Evolutionary conservation across 30 jellyfish, hydroid and myxozoan genomes (phyloP), one percentile per base, ranked within the genome.

Genomic region (Morbakka virulenta): DNA sequence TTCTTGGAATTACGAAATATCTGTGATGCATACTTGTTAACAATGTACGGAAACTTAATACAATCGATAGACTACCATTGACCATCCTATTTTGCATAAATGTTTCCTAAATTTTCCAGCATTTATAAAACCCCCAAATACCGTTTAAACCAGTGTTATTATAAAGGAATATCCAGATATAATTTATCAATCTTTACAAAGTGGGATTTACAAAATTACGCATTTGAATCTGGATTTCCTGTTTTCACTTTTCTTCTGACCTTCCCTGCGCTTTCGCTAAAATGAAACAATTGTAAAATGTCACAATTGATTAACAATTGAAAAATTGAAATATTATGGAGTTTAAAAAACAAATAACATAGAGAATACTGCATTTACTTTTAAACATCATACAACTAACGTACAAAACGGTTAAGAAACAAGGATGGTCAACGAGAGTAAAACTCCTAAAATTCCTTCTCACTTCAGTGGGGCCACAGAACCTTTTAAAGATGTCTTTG

Each of bases 211-310:
- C 87, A 89, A 79, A 41, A 89, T 48, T 21, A 75, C 83, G 57
- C 97, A 89, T 72, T 83, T 83, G 80, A 89, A 89, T 57, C 68
- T 76, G 2, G 97, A 84, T 82, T 89, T 89, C 80, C 83, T 89
- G n/a, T 70, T 84, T 25, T 89, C 97, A 68, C 64, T 77, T 31
- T 83, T 89, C 93, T 83, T 89, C 31, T 89, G 97, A 47, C 87
- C 82, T 23, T 75, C 97, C 22, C 80, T 80, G 22, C 86, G 79
- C 71, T 88, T 78, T 28, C 97, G 95, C 97, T 89, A 74, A 22
- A 57, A 77, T 35, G 32, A 50, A 34, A 28, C 12, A 52, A 88
- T 61, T 2, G 0, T 20, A 20, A 2, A 69, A 23, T 48, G 28
- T 2, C 75, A 78, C 11, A 0, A 67, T 67, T 27, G 1, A 11